A percentile compares a stretch with the other conserved stretches of the same genome.
phyloP scores from a whole-genome alignment of 1,140 invertebrate species.

The Pollicipes pollicipes region DNA sequence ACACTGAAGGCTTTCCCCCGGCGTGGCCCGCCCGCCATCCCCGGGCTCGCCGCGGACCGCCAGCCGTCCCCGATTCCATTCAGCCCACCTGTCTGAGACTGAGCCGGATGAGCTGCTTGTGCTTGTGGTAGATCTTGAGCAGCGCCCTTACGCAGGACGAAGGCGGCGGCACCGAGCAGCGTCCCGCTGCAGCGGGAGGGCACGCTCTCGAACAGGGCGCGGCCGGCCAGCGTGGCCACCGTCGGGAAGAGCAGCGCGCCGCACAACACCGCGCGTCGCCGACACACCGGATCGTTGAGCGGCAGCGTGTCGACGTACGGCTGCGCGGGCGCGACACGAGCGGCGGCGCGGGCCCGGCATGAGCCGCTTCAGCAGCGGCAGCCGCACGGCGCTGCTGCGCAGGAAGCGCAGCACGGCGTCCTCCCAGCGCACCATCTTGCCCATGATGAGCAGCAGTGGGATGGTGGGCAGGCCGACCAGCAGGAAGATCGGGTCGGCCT shows the following conservation, averaged over 20 bases:
- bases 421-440: constrained; percentile 88
- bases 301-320: constrained; percentile 27
- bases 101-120: constrained; percentile 70
- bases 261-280: constrained; percentile 71
- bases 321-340: constrained; percentile 6
- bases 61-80: too few relatives aligned
- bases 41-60: too few relatives aligned
- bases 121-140: constrained; percentile 88
- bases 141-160: constrained; percentile 81
- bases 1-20: too few relatives aligned
- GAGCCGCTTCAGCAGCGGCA: constrained; percentile 54
- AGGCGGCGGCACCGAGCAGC: constrained; percentile 70
- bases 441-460: constrained; percentile 72
- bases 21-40: too few relatives aligned
- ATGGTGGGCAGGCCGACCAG: constrained; percentile 81
- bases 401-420: constrained; percentile 68
- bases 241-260: constrained; percentile 87
- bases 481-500: constrained; percentile 76
- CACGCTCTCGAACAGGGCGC: constrained; percentile 71
- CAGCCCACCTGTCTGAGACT: constrained; percentile 16
- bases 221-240: constrained; percentile 77
- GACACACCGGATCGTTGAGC: constrained; percentile 64
- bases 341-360: constrained; percentile 28
- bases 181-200: constrained; percentile 83
- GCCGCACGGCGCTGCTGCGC: constrained; percentile 46